Percentiles rank a stretch among this genome's conserved stretches.
Evolutionary conservation across 1,140 invertebrate species (phyloP).

Genomic region (Drosophila mayri): DNA sequence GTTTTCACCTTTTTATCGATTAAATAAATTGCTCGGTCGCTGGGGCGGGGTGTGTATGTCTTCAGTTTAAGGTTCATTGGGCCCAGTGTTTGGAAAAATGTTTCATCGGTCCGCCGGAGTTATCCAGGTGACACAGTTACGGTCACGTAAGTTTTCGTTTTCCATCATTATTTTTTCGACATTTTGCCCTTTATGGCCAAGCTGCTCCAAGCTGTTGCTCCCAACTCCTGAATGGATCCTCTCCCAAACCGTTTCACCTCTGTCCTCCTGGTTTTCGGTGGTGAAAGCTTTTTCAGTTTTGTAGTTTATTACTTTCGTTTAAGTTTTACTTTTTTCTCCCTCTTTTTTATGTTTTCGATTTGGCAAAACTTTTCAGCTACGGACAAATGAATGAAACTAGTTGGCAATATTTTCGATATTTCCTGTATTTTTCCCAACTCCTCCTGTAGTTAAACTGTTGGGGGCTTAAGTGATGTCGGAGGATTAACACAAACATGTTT

Average conservation of each 20-base stretch:
- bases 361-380: slow-evolving; percentile 50
- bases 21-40: slow-evolving; percentile 69
- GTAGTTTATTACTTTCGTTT: slow-evolving; percentile 74
- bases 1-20: slow-evolving; percentile 66
- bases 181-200: slow-evolving; percentile 50
- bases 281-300: slow-evolving; percentile 66
- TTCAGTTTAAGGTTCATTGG: slow-evolving; percentile 65
- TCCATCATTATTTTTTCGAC: slow-evolving; percentile 62
- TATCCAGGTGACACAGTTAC: slow-evolving; percentile 69
- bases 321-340: slow-evolving; percentile 52
- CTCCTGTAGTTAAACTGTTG: slow-evolving; percentile 43
- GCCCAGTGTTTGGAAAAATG: slow-evolving; percentile 35
- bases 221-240: slow-evolving; percentile 21
- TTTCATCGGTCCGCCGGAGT: slow-evolving; percentile 18
- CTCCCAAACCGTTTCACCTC: slow-evolving; percentile 5
- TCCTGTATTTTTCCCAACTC: slow-evolving; percentile 32
- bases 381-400: slow-evolving; percentile 43
- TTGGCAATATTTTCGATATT: slow-evolving; percentile 37
- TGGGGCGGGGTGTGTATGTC: slow-evolving; percentile 37
- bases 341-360: slow-evolving; percentile 60
- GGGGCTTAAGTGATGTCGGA: slow-evolving; percentile 36
- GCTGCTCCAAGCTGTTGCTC: slow-evolving; percentile 29
- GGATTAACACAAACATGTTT: slow-evolving; percentile 60
- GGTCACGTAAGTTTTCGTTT: slow-evolving; percentile 63
- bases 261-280: slow-evolving; percentile 5